Evolutionary conservation across 1,140 invertebrate genomes (phyloP).

Genomic region (Leptinotarsa lineolata): DNA sequence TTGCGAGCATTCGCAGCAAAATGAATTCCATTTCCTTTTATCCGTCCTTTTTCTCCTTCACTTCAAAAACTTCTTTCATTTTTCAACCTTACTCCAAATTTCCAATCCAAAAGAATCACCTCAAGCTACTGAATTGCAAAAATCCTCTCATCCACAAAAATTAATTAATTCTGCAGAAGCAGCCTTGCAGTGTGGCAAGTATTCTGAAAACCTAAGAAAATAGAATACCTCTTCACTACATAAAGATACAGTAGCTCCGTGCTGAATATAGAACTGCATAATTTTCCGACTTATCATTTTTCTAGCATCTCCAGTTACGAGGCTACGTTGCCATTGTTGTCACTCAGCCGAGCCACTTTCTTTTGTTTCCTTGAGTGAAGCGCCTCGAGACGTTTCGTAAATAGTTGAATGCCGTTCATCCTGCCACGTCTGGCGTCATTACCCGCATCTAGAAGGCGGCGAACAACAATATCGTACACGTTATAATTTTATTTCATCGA

Average conservation of each 20-base stretch:
- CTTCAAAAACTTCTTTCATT: too few relatives aligned
- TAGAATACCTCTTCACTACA: not conserved
- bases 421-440: slow-evolving; percentile 22
- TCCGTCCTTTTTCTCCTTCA: too few relatives aligned
- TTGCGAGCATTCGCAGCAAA: too few relatives aligned
- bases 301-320: not conserved
- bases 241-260: not conserved
- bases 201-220: not conserved
- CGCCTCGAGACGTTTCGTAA: slow-evolving; percentile 11
- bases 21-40: too few relatives aligned
- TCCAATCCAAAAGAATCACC: not conserved
- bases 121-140: not conserved
- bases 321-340: slow-evolving; percentile 8
- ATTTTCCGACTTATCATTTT: slow-evolving; percentile 8
- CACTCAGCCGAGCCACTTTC: slow-evolving; percentile 6
- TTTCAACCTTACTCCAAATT: too few relatives aligned
- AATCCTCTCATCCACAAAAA: not conserved
- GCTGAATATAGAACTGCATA: not conserved
- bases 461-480: not conserved
- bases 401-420: slow-evolving; percentile 11
- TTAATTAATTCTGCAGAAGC: not conserved
- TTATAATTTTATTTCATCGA: not conserved
- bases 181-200: not conserved
- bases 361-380: slow-evolving; percentile 12
- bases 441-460: slow-evolving; percentile 2